phyloP scores from a whole-genome alignment of 1,140 invertebrate genomes.

The Diabrotica virgifera region DNA sequence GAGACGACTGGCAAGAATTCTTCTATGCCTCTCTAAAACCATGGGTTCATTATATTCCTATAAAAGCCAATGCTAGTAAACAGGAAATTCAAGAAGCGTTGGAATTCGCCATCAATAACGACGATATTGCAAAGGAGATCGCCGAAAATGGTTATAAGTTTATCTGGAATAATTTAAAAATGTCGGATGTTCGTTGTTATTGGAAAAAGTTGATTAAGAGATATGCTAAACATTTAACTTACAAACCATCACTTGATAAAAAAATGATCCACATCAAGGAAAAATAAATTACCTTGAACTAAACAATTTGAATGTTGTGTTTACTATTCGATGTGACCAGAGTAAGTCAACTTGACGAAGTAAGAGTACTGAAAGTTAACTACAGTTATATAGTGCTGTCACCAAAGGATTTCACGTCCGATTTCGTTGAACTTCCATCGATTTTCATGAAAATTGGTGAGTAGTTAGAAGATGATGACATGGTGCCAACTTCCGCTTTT shows the following conservation, averaged over 20 bases:
- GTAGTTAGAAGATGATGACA: no score
- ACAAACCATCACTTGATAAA: constrained; percentile 58
- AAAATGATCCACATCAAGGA: constrained; percentile 54
- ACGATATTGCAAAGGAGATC: constrained; percentile 73
- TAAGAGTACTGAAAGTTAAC: no score
- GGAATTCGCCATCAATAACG: constrained; percentile 74
- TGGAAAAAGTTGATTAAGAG: constrained; percentile 78
- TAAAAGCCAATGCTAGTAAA: constrained; percentile 66
- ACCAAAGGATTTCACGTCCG: no score
- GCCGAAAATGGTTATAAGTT: constrained; percentile 79
- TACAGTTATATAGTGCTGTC: no score
- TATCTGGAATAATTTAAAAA: constrained; percentile 78
- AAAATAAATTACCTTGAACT: not conserved
- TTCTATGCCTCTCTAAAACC: constrained; percentile 90
- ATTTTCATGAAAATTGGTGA: no score
- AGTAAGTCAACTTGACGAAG: no score
- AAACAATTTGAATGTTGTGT: no score
- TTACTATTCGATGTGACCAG: no score
- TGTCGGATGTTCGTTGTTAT: constrained; percentile 82
- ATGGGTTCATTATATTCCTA: constrained; percentile 95
- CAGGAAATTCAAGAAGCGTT: constrained; percentile 69
- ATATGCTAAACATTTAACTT: constrained; percentile 78
- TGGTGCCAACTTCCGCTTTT: no score
- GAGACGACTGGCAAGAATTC: constrained; percentile 93
- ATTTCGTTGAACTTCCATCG: no score